Percentiles rank a stretch among this genome's conserved stretches.
Conservation (phyloP, 2,113 vertebrate genomes). For the human (Homo sapiens) region GRCh38 chr4:140420501-140421000, state of each 20-base stretch:
- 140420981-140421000: too few relatives aligned
- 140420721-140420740: not conserved
- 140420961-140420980: too few relatives aligned
- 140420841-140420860: not conserved
- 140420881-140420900: not conserved
- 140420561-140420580: not conserved
- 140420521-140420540: not conserved
- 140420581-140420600: constrained; percentile 12
- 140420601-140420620: not conserved
- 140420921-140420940: not conserved
- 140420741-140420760: not conserved
- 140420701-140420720: not conserved
- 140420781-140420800: not conserved
- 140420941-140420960: not conserved
- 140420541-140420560: not conserved
- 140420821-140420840: not conserved
- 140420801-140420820: not conserved
- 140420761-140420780: not conserved
- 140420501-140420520: not conserved
- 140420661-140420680: not conserved
- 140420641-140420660: not conserved
- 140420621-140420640: not conserved
- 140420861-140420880: not conserved
- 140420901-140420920: not conserved
- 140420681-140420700: not conserved